Conservation (phyloP, 1,140 invertebrate species). For the Tetragonula clypearis region DNA sequence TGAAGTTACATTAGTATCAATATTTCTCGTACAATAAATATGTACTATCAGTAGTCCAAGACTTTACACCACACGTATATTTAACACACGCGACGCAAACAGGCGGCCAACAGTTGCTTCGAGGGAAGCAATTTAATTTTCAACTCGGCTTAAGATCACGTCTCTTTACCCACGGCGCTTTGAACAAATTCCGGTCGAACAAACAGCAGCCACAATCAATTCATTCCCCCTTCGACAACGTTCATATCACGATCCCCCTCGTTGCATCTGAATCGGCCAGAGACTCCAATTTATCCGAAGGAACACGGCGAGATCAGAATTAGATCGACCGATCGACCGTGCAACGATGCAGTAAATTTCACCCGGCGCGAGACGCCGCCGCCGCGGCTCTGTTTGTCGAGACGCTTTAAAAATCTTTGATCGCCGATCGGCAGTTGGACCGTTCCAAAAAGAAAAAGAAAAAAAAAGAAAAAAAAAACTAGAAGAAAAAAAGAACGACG, state of each 20-base stretch:
- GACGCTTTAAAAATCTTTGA: conserved; percentile 34
- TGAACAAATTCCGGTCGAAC: background rate
- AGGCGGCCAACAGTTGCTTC: too few relatives aligned
- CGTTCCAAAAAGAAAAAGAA: background rate
- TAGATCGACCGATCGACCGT: background rate
- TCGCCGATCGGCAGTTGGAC: background rate
- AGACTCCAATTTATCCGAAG: background rate
- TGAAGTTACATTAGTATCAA: too few relatives aligned
- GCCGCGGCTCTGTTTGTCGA: conserved; percentile 37
- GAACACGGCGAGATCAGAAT: too few relatives aligned
- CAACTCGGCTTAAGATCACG: background rate
- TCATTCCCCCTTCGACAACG: background rate
- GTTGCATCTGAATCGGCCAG: background rate
- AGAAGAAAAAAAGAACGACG: conserved; percentile 5
- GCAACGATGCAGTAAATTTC: background rate
- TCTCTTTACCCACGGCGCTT: background rate
- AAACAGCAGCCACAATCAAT: background rate
- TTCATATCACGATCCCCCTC: background rate
- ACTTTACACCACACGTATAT: too few relatives aligned
- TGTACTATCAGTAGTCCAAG: too few relatives aligned
- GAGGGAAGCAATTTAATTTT: background rate
- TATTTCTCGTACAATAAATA: too few relatives aligned
- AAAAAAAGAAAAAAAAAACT: too few relatives aligned
- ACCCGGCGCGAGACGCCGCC: background rate
- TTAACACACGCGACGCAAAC: too few relatives aligned